Evolutionary conservation across 2,888 invertebrate genomes (phyloP), one percentile per base, ranked within the genome.

Genomic region (Ganaspis brasiliensis): DNA sequence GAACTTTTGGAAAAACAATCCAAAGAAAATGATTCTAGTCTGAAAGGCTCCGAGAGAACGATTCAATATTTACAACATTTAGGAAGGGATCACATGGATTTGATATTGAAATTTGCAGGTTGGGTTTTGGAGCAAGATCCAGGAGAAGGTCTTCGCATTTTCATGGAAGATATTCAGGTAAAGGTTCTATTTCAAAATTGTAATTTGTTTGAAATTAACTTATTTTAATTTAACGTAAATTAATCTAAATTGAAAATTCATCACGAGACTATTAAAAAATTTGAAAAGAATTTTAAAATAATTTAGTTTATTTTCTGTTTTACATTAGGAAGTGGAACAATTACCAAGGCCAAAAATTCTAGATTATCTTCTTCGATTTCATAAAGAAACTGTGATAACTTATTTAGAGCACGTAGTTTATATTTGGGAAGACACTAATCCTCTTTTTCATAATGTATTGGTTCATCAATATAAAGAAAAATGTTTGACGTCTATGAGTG

Each of bases 321-420:
- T 63, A 45, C 78, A 81, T 67, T 93, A 95, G 59, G 98, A 98
- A 93, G 97, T 98, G 0, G 97, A 98, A 89, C 95, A 95, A 73
- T 92, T 99, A 52, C 98, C 99, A 0, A 93, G 99, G 74, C 96
- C 97, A 1, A 95, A 96, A 89, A 96, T 99, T 49, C 92, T 99
- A 49, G 97, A 98, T 87, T 99, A 96, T 90, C 92, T 99, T 16
- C 92, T 97, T n/a, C 94, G 96, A 84, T 96, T 95, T 81, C 97
- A 97, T 88, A 95, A 96, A 80, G 91, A 94, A 16, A 92, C 98
- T 31, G 97, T 98, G 0, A 97, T 98, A 86, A 96, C 97, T 0
- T 99, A 99, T 90, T 92, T 99, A 88, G 99, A 99, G 89, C 98
- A 99, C 89, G 95, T 99, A 0, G 97, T 99, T 35, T 94, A 96